phyloP scores from a whole-genome alignment of 2,888 invertebrate genomes.

The Scaptodrosophila latifasciaeformis region DNA sequence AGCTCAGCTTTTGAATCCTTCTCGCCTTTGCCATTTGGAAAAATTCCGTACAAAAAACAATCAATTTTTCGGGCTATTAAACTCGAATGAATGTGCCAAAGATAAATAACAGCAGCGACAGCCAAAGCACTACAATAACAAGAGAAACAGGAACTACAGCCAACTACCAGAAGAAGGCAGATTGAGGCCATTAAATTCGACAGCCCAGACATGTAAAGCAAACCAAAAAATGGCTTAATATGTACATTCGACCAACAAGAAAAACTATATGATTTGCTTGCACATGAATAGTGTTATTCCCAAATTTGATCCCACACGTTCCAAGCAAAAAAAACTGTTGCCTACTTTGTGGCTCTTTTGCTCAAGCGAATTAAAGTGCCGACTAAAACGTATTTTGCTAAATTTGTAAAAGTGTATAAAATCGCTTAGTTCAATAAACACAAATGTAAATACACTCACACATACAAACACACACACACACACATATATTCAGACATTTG shows the following conservation, averaged over 20 bases:
- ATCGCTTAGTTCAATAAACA: conserved; percentile 27
- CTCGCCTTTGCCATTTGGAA: conserved; percentile 24
- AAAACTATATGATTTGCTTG: conserved; percentile 60
- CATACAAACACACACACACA: conserved; percentile 9
- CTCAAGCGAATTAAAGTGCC: neutral
- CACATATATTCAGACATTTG: conserved; percentile 20
- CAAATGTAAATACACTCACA: conserved; percentile 32
- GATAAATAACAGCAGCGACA: conserved; percentile 62
- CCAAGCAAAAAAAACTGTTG: conserved; percentile 39
- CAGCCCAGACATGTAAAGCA: conserved; percentile 37
- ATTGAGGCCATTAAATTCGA: conserved; percentile 48
- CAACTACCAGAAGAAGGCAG: conserved; percentile 1
- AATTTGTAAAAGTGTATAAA: conserved; percentile 17
- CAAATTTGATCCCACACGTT: conserved; percentile 33
- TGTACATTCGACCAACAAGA: conserved; percentile 30
- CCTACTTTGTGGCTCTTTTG: conserved; percentile 38
- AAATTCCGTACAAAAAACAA: conserved; percentile 68
- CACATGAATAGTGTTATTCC: conserved; percentile 44
- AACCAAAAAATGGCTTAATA: conserved; percentile 23
- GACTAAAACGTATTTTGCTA: too few relatives aligned
- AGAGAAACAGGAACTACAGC: conserved; percentile 5
- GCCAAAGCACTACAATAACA: conserved; percentile 44
- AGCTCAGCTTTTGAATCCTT: conserved; percentile 19
- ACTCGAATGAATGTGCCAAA: conserved; percentile 70
- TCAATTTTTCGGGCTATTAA: conserved; percentile 73